Conservation (phyloP, 2,113 vertebrate genomes). For the Notechis scutatus region DNA sequence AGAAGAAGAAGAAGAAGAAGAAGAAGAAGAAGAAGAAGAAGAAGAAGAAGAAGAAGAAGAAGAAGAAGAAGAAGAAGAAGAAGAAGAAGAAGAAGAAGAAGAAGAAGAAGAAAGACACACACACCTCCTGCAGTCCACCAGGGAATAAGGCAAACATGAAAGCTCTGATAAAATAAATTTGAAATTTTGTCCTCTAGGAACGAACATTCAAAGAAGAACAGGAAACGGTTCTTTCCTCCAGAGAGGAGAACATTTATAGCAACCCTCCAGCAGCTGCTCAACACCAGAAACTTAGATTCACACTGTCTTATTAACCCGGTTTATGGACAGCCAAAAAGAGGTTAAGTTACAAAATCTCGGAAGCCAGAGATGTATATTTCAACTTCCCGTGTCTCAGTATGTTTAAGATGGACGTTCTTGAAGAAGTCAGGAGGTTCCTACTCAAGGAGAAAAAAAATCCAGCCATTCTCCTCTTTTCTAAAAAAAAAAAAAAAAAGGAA, state of each 20-base stretch:
- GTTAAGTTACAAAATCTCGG: not conserved
- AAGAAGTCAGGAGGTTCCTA: not conserved
- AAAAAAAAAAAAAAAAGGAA: not conserved
- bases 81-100: not conserved
- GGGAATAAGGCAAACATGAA: not conserved
- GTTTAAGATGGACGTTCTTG: not conserved
- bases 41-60: too few relatives aligned
- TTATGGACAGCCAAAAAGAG: not conserved
- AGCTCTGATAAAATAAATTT: not conserved
- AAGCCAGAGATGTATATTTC: not conserved
- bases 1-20: not conserved
- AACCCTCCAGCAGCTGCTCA: not conserved
- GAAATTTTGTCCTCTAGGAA: not conserved
- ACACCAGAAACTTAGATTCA: not conserved
- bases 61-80: not conserved
- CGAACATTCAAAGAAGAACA: not conserved
- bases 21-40: too few relatives aligned
- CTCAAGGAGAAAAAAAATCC: too few relatives aligned
- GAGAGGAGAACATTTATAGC: not conserved
- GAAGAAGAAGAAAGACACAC: too few relatives aligned
- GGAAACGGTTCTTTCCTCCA: not conserved
- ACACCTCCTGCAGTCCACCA: not conserved
- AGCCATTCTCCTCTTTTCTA: not conserved
- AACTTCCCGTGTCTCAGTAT: not conserved
- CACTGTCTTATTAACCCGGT: not conserved